Evolutionary conservation across 2,797 vertebrate genomes (phyloP), one percentile per base, ranked within the genome.

Genomic region (Gastrophryne carolinensis): DNA sequence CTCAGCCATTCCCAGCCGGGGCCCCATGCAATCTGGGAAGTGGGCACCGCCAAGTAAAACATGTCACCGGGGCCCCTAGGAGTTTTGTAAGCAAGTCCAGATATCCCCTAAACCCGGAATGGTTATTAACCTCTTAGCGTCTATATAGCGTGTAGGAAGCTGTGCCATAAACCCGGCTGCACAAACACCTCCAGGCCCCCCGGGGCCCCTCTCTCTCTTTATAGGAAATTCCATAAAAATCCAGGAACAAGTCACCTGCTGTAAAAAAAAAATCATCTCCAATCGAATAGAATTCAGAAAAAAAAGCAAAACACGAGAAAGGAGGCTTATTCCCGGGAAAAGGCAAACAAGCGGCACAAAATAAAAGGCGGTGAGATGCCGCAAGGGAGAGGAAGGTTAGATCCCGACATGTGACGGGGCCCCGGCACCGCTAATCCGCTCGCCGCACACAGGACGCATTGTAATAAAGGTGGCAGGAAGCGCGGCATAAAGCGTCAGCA

Each of bases 161-260:
- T 72, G 79, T 83, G 86, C 85, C 83, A 83, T 90, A 88, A 89
- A 90, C 69, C 84, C 53, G 73, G 79, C 85, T 83, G 86, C 70
- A 81, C 88, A 88, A 89, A 90, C 86, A 86, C 82, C 78, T 85
- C 80, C 65, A 81, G 85, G 87, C 86, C 84, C 87, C 86, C 88
- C 87, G 86, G 53, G 81, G 86, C 83, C 89, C 84, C 82, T 83
- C 64, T 84, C 82, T 83, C 64, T 87, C 89, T 87, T 84, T 84
- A 84, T 81, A 87, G 85, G 85, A 86, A 82, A 81, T 87, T 86
- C 86, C 89, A 89, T 90, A 91, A 90, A 92, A 89, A 64, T 80
- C 86, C 86, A 81, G 78, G 82, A 85, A 85, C 86, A 87, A 89
- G 86, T 47, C 75, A 80, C 83, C 61, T 82, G 79, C 26, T 63